These are phyloP conservation scores for Ganaspis sp. DNA, from an alignment of 1,140 invertebrate species.

Conservation along the genomic window DNA sequence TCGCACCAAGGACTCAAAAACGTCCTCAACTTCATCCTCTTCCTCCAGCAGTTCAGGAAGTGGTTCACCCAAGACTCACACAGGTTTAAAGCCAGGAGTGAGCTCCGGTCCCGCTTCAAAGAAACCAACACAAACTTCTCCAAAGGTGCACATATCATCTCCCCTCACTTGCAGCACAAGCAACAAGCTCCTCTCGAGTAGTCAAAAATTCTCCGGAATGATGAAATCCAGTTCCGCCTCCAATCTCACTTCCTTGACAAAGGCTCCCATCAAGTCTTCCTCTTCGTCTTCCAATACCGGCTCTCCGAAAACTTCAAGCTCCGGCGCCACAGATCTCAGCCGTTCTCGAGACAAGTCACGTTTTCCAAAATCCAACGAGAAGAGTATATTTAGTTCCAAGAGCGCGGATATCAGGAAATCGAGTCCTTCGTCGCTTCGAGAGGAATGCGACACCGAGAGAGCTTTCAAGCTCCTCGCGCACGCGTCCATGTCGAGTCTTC, in stretches of 20 bases:
- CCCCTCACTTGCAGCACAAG: slow-evolving; percentile 52
- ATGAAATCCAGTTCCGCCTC: slow-evolving; percentile 64
- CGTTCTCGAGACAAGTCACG: slow-evolving; percentile 78
- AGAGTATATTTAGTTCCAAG: slow-evolving; percentile 81
- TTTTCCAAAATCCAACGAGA: slow-evolving; percentile 78
- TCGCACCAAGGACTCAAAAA: slow-evolving; percentile 79
- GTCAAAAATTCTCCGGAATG: slow-evolving; percentile 74
- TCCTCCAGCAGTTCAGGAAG: slow-evolving; percentile 66
- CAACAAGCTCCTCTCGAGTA: slow-evolving; percentile 64
- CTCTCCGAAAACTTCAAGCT: slow-evolving; percentile 72
- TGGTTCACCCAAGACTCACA: slow-evolving; percentile 86
- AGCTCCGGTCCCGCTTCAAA: slow-evolving; percentile 88
- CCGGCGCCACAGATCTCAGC: slow-evolving; percentile 77
- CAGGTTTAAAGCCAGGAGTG: slow-evolving; percentile 89
- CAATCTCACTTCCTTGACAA: slow-evolving; percentile 55
- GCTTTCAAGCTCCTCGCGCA: slow-evolving; percentile 76
- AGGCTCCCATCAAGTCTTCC: slow-evolving; percentile 70
- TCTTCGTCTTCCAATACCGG: slow-evolving; percentile 58
- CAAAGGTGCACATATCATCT: slow-evolving; percentile 65
- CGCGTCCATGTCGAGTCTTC: slow-evolving; percentile 74
- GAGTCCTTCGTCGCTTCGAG: slow-evolving; percentile 79
- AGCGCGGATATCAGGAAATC: slow-evolving; percentile 79
- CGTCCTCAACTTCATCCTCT: slow-evolving; percentile 61
- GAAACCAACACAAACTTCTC: slow-evolving; percentile 79
- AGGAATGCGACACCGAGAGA: slow-evolving; percentile 80